Conservation (phyloP, 2,888 invertebrate species). For the Tanypteryx hageni region DNA sequence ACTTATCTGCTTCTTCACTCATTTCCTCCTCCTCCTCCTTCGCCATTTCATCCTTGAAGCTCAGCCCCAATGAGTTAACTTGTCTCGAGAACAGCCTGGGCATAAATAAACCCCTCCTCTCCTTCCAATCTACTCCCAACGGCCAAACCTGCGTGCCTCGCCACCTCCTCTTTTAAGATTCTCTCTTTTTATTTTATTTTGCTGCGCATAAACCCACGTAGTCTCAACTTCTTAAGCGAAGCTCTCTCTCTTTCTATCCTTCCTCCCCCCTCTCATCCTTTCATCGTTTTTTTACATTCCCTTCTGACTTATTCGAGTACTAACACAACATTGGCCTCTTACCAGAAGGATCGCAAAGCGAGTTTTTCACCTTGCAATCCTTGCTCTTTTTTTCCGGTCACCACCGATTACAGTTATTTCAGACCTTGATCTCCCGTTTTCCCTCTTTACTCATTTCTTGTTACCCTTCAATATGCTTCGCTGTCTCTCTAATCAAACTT, state of each 20-base stretch:
- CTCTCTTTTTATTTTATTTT: not conserved
- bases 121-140: not conserved
- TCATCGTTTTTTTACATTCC: not conserved
- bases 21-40: conserved; percentile 13
- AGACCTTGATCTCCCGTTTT: too few species aligned
- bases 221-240: not conserved
- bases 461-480: too few species aligned
- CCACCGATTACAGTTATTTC: too few species aligned
- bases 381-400: too few species aligned
- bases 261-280: not conserved
- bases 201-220: not conserved
- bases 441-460: too few species aligned
- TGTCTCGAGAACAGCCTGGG: not conserved
- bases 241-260: not conserved
- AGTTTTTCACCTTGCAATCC: too few species aligned
- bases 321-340: not conserved
- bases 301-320: not conserved
- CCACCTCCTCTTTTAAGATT: not conserved
- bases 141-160: too few species aligned
- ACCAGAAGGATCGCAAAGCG: not conserved
- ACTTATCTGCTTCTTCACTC: conserved; percentile 36
- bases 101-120: conserved; percentile 1
- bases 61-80: conserved; percentile 20
- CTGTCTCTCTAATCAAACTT: too few species aligned
- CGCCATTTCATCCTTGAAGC: not conserved